Base-by-base conservation (phyloP, 2,113 vertebrate species). In the Dipodomys ordii region DNA sequence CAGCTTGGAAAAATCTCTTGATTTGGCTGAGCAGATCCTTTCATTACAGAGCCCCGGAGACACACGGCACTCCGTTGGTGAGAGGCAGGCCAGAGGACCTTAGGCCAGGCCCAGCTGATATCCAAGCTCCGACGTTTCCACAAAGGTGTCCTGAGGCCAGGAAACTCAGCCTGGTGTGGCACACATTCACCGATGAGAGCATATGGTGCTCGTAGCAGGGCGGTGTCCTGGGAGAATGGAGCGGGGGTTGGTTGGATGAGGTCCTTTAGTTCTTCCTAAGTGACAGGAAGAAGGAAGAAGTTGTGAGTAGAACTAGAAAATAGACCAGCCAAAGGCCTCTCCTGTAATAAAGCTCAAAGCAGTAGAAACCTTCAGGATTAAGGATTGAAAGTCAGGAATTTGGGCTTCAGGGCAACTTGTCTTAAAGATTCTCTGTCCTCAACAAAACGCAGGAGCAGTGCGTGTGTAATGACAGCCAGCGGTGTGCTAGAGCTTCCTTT, bases 221-320 rank as follows among this genome's bases (percentile, higher is more conserved):
- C 87, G 20, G 60, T 18, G 19, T 65, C 28, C 6, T 44, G 4
- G 15, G 71, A 76, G 65, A 60, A 46, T 79, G 71, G 16, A 32
- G 10, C 65, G 20, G 65, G 46, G 15, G 62, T 53, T 49, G 23
- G 28, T 35, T 82, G 49, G 35, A 35, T 13, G 39, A 32, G 73
- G 57, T 30, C 23, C 69, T 65, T n/a, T 25, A 57, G 49, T 87
- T 85, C 73, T 95, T 92, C 30, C 44, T 32, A 78, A 87, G 32
- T 80, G 44, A 69, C 10, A 91, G 32, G 65, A 64, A 62, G 44
- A 39, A 49, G 49, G 64, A 76, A 92, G 83, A 32, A 68, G 71
- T 68, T 39, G 72, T 60, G 32, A 30, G 6, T 74, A 6, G 49
- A 87, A 28, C 20, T 44, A 69, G 46, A 81, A 92, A 7, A 27